phyloP scores from a whole-genome alignment of 2,113 vertebrate species.

The Echinops telfairi region DNA sequence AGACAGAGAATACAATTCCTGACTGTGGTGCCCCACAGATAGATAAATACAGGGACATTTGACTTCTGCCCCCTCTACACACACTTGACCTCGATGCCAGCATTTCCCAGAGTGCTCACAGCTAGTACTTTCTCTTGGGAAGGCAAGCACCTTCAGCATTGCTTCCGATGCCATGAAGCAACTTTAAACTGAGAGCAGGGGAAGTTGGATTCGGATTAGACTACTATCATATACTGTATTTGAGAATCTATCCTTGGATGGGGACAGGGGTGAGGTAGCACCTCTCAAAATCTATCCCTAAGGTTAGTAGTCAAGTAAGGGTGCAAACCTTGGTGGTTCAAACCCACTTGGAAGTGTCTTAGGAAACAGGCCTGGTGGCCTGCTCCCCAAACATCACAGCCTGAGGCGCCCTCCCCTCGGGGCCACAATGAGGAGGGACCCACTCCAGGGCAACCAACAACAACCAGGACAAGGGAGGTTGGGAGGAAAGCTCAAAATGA shows the following conservation, averaged over 20 bases:
- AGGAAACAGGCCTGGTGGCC: not conserved
- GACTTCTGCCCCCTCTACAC: constrained; percentile 63
- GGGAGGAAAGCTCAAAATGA: not conserved
- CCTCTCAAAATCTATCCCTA: not conserved
- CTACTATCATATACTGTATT: not conserved
- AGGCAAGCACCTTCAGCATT: constrained; percentile 40
- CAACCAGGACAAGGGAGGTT: not conserved
- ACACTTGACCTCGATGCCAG: constrained; percentile 21
- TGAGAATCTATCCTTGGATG: not conserved
- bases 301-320: not conserved
- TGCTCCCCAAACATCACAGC: not conserved
- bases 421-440: not conserved
- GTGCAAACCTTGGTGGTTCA: not conserved
- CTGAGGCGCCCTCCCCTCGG: not conserved
- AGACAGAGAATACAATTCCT: constrained; percentile 83
- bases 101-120: not conserved
- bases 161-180: constrained; percentile 46
- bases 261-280: not conserved
- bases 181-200: constrained; percentile 42
- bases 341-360: not conserved
- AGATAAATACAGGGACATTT: constrained; percentile 82
- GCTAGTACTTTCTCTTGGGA: constrained; percentile 18
- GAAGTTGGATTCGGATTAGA: not conserved
- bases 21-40: constrained; percentile 78
- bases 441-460: not conserved